Evolutionary conservation across 2,797 vertebrate genomes (phyloP).

Genomic region (Brachymystax lenok): DNA sequence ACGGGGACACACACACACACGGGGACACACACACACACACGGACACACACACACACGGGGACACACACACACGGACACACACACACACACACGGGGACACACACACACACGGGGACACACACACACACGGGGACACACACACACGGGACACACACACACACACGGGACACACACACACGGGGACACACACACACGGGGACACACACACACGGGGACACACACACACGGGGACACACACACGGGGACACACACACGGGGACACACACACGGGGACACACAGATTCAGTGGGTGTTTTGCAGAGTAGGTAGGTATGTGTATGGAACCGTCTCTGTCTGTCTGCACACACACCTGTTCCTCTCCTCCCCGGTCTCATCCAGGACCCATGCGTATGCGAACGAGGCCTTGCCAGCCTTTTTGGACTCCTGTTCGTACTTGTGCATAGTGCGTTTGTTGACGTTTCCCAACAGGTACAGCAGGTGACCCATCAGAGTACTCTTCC

Average conservation of each 20-base stretch:
- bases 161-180: no score
- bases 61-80: not conserved
- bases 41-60: constrained; percentile 4
- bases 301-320: constrained; percentile 30
- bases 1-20: not conserved
- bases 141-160: no score
- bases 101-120: no score
- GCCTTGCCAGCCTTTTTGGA: constrained; percentile 98
- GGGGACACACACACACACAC: not conserved
- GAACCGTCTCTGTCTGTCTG: not conserved
- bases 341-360: constrained; percentile 91
- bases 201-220: no score
- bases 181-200: no score
- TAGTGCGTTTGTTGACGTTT: constrained; percentile 96
- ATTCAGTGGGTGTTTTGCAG: not conserved
- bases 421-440: constrained; percentile 98
- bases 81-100: not conserved
- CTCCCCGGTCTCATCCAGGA: constrained; percentile 98
- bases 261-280: no score
- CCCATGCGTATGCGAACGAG: constrained; percentile 97
- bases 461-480: constrained; percentile 95
- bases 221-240: no score
- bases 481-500: constrained; percentile 98
- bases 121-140: no score
- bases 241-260: no score